Evolutionary conservation across 2,888 invertebrate genomes (phyloP), one percentile per base, ranked within the genome.

Genomic region (Temnothorax unifasciatus): DNA sequence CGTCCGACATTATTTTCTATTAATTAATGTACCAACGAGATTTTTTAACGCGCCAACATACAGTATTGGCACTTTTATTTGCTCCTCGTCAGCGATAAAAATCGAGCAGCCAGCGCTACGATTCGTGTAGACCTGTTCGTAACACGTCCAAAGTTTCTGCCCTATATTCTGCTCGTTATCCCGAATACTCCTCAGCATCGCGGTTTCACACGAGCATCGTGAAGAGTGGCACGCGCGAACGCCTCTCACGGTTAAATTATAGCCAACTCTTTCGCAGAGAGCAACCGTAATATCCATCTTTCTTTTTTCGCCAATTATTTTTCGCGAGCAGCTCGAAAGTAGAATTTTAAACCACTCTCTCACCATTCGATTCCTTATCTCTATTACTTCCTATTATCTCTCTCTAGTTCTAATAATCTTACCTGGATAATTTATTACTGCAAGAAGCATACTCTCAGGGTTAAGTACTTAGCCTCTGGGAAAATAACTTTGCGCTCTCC

Each of bases 141-240:
- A 79, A 59, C 59, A 38, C 34, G 57, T 61, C 13, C 79, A 59
- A 71, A 81, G 73, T 71, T 59, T 71, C 34, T 81, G 79, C 15
- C 73, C 79, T 81, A 81, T 25, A 81, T 81, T 81, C n/a, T 18
- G n/a, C 79, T 73, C 71, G 71, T 79, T 79, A 71, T 79, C 13
- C 79, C 71, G 71, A 59, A 71, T 69, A 47, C 59, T 21, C 6
- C 15, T 61, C 77, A 54, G 68, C 59, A 44, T 73, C 79, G 59
- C 52, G 74, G 76, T 25, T 50, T 38, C 59, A 47, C 38, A 71
- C 73, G 47, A 71, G 71, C 59, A 73, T 71, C 79, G 59, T 38
- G 47, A 81, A 73, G 73, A 47, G 38, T 79, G 71, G 59, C 21
- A 59, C 34, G 47, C 34, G 59, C 18, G 71, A 71, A 71, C 47